A percentile compares a stretch with the other conserved stretches of the same genome.
These are phyloP conservation scores for Nephrotoma appendiculata DNA, from an alignment of 2,888 invertebrate species.

Conservation along the genomic window DNA sequence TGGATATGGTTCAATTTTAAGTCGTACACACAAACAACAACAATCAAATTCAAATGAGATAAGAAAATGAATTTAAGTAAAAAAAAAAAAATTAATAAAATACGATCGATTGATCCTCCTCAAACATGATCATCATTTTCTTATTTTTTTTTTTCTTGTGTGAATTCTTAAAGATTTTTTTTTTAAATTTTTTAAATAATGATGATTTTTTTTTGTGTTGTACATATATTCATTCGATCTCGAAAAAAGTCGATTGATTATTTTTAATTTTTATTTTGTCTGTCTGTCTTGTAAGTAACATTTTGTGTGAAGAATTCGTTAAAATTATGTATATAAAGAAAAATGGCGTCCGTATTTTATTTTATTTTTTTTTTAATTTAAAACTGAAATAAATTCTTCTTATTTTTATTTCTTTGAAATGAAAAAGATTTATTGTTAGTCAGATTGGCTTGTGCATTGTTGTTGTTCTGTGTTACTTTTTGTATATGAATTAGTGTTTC, in stretches of 20 bases:
- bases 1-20: not conserved
- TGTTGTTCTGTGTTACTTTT: not conserved
- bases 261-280: not conserved
- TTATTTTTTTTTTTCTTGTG: not conserved
- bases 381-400: not conserved
- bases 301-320: conserved; percentile 1
- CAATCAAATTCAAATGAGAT: not conserved
- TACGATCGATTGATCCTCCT: conserved; percentile 2
- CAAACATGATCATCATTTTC: conserved; percentile 3
- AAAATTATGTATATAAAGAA: not conserved
- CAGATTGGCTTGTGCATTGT: not conserved
- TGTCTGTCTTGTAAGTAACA: not conserved
- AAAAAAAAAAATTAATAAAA: not conserved
- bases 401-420: conserved; percentile 1
- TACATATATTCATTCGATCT: not conserved
- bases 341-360: not conserved
- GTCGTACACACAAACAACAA: not conserved
- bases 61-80: not conserved
- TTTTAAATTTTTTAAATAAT: not conserved
- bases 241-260: conserved; percentile 1
- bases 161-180: not conserved
- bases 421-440: conserved; percentile 4
- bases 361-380: not conserved
- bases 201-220: not conserved
- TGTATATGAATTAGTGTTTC: not conserved